Evolutionary conservation across 2,888 invertebrate species (phyloP), one percentile per base, ranked within the genome.

Genomic region (Uropetala carovei): DNA sequence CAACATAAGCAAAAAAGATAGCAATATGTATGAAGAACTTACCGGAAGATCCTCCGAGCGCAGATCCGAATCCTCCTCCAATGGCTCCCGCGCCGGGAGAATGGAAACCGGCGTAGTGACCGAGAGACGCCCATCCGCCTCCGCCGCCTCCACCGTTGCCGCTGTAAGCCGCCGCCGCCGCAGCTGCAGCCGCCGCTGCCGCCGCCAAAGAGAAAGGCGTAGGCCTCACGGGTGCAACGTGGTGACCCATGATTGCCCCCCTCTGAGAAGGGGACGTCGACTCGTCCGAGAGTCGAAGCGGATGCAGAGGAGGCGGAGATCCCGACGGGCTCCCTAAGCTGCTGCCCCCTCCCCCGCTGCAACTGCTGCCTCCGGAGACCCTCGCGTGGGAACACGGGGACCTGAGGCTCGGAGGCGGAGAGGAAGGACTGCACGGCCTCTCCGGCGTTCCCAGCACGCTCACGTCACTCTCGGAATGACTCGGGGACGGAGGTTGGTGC

Each of bases 321-420:
- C 89, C 89, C 2, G 89, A 89, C 7, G 89, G 92, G 92, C 92
- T 82, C 75, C 83, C 92, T 30, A 81, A 18, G 85, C 92, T 60
- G 81, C 92, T 58, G 83, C 86, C 89, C 56, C 68, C 92, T 22
- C 91, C 83, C 92, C 92, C 92, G 93, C 92, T 57, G 92, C 92
- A 59, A 60, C 13, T 92, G 83, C 68, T 93, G 58, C 92, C 92
- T 81, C 92, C 92, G 89, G 85, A 92, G 86, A 83, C 86, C 83
- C 92, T 92, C 85, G 59, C 43, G 82, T 22, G 85, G 92, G 0
- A 92, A 92, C 57, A 92, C 43, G 22, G 93, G 58, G 93, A 92
- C 93, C 11, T 92, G 81, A 60, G 97, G 95, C 94, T 98, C 98
- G 94, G 98, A 98, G 18, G 98, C 98, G 94, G 98, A 98, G 18